Percentiles rank a stretch among this genome's conserved stretches.
These are phyloP conservation scores for Dipodomys spectabilis DNA, from an alignment of 2,113 vertebrate genomes.

Conservation along the genomic window DNA sequence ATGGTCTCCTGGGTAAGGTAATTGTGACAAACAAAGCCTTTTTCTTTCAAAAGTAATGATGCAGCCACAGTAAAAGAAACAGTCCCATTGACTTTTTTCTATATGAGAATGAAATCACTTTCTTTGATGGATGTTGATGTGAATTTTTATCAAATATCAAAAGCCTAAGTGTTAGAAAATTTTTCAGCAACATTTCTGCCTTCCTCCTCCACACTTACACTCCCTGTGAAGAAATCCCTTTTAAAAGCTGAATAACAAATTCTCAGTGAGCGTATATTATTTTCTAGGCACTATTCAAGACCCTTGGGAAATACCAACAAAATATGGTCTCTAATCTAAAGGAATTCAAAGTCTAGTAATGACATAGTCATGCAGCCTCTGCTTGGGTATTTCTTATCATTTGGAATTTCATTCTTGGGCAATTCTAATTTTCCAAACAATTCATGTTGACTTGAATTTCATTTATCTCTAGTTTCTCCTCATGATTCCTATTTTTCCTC, in stretches of 20 bases:
- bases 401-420: slow-evolving; percentile 11
- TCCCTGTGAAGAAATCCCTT: neutral
- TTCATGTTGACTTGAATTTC: slow-evolving; percentile 14
- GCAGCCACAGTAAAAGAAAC: neutral
- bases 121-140: neutral
- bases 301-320: neutral
- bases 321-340: neutral
- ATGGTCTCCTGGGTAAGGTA: neutral
- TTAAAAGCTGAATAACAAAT: slow-evolving; percentile 8
- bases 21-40: neutral
- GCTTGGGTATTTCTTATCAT: neutral
- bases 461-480: neutral
- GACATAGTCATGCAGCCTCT: neutral
- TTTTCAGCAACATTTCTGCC: neutral
- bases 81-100: neutral
- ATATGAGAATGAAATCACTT: neutral
- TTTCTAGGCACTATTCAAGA: neutral
- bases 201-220: neutral
- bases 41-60: neutral
- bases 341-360: neutral
- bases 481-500: neutral
- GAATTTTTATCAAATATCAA: slow-evolving; percentile 29
- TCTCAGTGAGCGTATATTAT: neutral
- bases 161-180: neutral
- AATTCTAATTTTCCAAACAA: slow-evolving; percentile 8